These are phyloP conservation scores for Gallinago stenura DNA, from an alignment of 2,797 vertebrate genomes.

Conservation along the genomic window DNA sequence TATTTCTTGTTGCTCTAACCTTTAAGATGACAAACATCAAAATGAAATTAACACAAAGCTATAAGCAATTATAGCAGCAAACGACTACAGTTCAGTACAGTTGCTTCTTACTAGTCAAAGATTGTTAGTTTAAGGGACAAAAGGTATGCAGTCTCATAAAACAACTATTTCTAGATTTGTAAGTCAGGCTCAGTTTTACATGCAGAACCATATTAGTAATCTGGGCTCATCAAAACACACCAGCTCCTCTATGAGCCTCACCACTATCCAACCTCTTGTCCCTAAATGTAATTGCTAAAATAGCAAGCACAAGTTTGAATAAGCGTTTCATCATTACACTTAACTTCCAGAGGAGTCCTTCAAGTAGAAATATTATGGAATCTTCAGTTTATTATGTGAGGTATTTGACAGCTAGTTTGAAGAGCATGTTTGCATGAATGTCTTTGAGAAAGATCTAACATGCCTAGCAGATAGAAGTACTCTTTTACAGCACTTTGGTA, in stretches of 20 bases:
- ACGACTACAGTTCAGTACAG: not conserved
- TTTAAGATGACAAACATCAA: not conserved
- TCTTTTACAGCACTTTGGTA: not conserved
- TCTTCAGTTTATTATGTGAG: not conserved
- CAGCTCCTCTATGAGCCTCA: accelerated
- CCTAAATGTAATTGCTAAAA: not conserved
- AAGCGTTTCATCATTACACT: not conserved
- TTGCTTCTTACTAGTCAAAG: not conserved
- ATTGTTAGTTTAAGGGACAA: not conserved
- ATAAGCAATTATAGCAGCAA: not conserved
- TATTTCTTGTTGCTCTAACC: not conserved
- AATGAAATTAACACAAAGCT: not conserved
- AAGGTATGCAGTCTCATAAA: not conserved
- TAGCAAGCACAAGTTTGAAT: not conserved
- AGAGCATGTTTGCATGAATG: not conserved
- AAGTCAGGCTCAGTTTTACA: not conserved
- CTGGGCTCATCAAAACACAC: not conserved
- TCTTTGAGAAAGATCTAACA: not conserved
- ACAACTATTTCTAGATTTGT: not conserved
- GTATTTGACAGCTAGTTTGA: not conserved
- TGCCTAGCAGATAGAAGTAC: not conserved
- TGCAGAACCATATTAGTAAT: not conserved
- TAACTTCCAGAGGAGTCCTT: not conserved
- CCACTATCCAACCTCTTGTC: not conserved
- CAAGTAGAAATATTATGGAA: not conserved